Evolutionary conservation across 2,113 vertebrate species (phyloP).

Genomic region (Callospermophilus lateralis): DNA sequence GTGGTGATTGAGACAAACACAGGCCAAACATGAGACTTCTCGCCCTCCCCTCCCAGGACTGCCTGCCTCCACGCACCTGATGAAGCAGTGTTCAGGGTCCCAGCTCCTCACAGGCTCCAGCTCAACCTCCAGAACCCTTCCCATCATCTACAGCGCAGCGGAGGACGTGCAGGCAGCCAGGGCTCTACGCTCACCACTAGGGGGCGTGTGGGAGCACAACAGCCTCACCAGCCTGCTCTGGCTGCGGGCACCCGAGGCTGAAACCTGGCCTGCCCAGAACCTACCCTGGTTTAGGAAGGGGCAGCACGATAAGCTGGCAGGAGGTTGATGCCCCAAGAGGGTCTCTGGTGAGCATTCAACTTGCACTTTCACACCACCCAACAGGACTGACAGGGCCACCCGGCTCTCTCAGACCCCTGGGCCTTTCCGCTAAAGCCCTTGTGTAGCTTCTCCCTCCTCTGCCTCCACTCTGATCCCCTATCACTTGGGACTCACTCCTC

Average conservation of each 20-base stretch:
- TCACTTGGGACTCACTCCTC: background rate
- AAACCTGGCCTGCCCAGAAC: background rate
- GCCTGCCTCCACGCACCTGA: slow-evolving; percentile 62
- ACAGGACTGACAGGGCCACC: background rate
- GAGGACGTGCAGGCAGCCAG: background rate
- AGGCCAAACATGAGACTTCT: slow-evolving; percentile 69
- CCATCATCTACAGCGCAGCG: slow-evolving; percentile 22
- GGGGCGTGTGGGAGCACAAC: slow-evolving; percentile 35
- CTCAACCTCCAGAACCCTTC: slow-evolving; percentile 8
- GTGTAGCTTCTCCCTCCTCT: background rate
- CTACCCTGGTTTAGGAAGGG: background rate
- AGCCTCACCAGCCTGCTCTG: background rate
- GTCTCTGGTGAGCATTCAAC: background rate
- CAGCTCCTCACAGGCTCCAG: slow-evolving; percentile 18
- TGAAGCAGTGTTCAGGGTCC: slow-evolving; percentile 29
- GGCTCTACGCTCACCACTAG: slow-evolving; percentile 74
- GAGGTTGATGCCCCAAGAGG: background rate
- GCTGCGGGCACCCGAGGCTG: background rate
- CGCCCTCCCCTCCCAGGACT: slow-evolving; percentile 57
- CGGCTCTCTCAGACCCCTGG: background rate
- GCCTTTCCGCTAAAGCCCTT: background rate
- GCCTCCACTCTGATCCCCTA: slow-evolving; percentile 9
- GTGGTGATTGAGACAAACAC: slow-evolving; percentile 82
- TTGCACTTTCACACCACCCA: background rate
- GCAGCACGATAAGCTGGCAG: background rate